Percentiles rank a stretch among this genome's conserved stretches.
phyloP scores from a whole-genome alignment of 2,888 invertebrate genomes.

The Geotrupes spiniger region DNA sequence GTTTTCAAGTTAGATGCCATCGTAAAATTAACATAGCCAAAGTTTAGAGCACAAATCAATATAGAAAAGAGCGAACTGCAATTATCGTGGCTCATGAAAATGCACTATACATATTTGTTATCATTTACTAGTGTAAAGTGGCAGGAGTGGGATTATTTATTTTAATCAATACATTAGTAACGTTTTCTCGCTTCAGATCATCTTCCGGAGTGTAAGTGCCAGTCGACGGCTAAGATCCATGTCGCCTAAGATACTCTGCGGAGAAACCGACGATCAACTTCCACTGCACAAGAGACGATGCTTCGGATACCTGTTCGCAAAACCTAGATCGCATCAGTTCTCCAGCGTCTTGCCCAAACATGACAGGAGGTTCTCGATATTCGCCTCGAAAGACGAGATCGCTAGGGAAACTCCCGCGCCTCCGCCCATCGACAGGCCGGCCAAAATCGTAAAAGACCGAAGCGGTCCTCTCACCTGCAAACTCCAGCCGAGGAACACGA shows the following conservation, averaged over 20 bases:
- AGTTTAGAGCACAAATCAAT: too few species aligned
- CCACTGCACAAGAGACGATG: too few species aligned
- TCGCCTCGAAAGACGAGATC: not conserved
- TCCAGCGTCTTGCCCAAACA: not conserved
- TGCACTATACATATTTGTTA: too few species aligned
- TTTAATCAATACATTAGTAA: too few species aligned
- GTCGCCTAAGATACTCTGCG: conserved; percentile 2
- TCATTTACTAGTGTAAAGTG: too few species aligned
- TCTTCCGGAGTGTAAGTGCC: conserved; percentile 16
- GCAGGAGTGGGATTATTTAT: too few species aligned
- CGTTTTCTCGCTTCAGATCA: conserved; percentile 13
- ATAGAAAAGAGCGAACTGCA: too few species aligned
- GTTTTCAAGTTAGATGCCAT: too few species aligned
- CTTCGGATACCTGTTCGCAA: too few species aligned
- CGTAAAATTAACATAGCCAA: too few species aligned
- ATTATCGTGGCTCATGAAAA: too few species aligned
- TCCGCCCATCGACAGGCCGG: not conserved
- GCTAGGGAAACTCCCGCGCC: not conserved
- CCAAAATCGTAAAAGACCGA: not conserved
- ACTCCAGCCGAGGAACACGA: conserved; percentile 15
- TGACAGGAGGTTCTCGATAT: not conserved
- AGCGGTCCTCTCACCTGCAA: not conserved
- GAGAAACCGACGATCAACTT: conserved; percentile 4
- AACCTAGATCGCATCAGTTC: not conserved
- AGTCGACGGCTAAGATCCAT: conserved; percentile 13